These are phyloP conservation scores for Caranx ignobilis DNA, from an alignment of 2,113 vertebrate genomes.

Conservation along the genomic window DNA sequence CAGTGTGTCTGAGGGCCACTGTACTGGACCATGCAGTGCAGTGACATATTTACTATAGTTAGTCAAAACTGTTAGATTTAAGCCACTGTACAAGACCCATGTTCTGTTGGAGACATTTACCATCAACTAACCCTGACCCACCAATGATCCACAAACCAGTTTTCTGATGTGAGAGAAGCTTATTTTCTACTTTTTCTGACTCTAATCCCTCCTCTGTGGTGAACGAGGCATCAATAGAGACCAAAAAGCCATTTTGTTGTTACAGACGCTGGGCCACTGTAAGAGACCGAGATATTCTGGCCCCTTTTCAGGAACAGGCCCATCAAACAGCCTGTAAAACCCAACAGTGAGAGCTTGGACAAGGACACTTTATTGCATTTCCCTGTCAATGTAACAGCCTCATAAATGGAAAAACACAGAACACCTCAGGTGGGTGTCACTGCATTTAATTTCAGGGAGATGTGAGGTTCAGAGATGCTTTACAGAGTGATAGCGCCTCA, in stretches of 20 bases:
- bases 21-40: too few species aligned
- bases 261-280: neutral
- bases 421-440: neutral
- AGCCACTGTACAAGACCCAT: neutral
- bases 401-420: constrained; percentile 30
- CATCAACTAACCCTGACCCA: neutral
- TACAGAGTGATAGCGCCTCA: neutral
- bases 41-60: too few species aligned
- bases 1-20: too few species aligned
- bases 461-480: constrained; percentile 13
- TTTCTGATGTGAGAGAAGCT: neutral
- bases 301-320: neutral
- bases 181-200: neutral
- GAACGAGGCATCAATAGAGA: neutral
- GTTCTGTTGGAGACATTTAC: neutral
- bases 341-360: constrained; percentile 5
- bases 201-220: neutral
- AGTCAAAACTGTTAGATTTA: too few species aligned
- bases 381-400: neutral
- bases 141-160: neutral
- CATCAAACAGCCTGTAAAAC: constrained; percentile 27
- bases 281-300: neutral
- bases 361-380: constrained; percentile 11
- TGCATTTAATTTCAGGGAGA: constrained; percentile 21
- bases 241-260: neutral